Conservation (phyloP, 2,888 invertebrate genomes). For the Tortrix viridana region DNA sequence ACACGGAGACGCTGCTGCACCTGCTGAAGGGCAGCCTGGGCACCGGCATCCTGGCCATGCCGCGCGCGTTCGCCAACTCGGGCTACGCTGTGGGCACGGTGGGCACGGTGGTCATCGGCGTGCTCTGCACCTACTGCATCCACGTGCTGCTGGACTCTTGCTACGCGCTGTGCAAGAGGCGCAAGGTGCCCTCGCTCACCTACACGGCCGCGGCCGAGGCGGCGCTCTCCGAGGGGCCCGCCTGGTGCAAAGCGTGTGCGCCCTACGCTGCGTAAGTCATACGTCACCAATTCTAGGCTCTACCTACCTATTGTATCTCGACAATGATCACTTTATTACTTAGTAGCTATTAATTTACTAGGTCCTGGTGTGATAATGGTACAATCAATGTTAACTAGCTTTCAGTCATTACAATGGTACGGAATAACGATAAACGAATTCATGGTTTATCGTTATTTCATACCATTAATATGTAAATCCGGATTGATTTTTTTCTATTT, state of each 20-base stretch:
- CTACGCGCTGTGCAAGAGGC: conserved; percentile 85
- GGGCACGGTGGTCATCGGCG: conserved; percentile 92
- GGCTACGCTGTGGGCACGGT: conserved; percentile 92
- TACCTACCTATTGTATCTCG: background rate
- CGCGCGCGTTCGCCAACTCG: conserved; percentile 92
- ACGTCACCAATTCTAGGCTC: background rate
- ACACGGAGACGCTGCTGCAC: conserved; percentile 92
- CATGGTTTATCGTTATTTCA: no score
- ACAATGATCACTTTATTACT: background rate
- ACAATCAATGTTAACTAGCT: no score
- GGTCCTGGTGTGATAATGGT: no score
- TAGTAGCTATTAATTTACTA: no score
- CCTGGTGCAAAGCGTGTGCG: conserved; percentile 85
- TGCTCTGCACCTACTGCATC: conserved; percentile 97
- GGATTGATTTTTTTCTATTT: no score
- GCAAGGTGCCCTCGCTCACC: conserved; percentile 86
- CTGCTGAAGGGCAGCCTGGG: conserved; percentile 95
- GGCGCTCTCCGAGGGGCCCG: conserved; percentile 91
- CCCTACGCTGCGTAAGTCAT: conserved; percentile 87
- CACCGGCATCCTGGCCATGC: conserved; percentile 96
- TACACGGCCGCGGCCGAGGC: conserved; percentile 93
- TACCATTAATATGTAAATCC: no score
- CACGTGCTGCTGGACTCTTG: conserved; percentile 91
- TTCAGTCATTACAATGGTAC: no score
- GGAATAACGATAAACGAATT: no score